Conservation (phyloP, 1,140 invertebrate genomes). For the Theocolax elegans region DNA sequence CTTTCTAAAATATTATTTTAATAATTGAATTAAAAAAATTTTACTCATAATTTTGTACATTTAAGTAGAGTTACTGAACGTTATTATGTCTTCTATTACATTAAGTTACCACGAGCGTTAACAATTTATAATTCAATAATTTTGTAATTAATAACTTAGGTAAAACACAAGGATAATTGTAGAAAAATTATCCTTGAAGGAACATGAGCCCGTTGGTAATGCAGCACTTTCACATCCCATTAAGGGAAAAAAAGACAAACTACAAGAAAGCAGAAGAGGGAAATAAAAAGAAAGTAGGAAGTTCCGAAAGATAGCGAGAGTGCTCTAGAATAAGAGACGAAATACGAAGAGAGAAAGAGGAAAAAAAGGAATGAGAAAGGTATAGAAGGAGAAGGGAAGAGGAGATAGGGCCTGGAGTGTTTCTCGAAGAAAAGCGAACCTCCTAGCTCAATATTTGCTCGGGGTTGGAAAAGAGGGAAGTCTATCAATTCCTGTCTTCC, state of each 20-base stretch:
- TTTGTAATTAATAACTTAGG: too few species aligned
- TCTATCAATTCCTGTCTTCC: conserved; percentile 65
- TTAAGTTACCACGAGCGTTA: too few species aligned
- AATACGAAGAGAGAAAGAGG: not conserved
- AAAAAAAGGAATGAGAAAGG: not conserved
- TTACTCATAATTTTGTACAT: too few species aligned
- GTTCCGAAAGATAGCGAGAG: not conserved
- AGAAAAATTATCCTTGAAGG: too few species aligned
- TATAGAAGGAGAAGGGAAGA: conserved; percentile 10
- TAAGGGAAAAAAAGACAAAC: conserved; percentile 24
- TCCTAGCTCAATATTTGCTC: conserved; percentile 56
- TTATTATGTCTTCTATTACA: too few species aligned
- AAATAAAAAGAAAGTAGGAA: not conserved
- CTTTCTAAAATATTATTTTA: too few species aligned
- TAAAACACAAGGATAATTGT: too few species aligned
- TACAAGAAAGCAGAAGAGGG: not conserved
- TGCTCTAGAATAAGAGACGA: not conserved
- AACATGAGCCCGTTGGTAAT: too few species aligned
- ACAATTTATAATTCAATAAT: too few species aligned
- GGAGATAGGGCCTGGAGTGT: conserved; percentile 43
- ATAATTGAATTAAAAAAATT: too few species aligned
- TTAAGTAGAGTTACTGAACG: too few species aligned
- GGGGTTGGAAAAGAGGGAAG: conserved; percentile 55
- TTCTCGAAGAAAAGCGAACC: conserved; percentile 50
- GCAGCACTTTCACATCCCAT: too few species aligned